Evolutionary conservation across 2,888 invertebrate species (phyloP).

Genomic region (Hydrotaea cyrtoneurina): DNA sequence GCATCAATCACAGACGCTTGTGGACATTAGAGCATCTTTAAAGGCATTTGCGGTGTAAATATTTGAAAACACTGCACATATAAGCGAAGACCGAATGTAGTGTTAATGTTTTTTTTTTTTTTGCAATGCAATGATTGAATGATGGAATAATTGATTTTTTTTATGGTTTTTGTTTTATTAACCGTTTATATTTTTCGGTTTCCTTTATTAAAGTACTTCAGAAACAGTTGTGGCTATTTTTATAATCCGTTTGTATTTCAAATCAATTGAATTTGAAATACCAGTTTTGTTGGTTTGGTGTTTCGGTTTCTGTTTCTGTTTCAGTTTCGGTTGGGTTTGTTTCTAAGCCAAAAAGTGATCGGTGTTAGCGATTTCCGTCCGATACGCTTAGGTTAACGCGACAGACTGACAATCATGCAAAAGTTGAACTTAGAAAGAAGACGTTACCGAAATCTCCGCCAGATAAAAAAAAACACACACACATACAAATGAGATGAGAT

Average conservation of each 20-base stretch:
- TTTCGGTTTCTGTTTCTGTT: slow-evolving; percentile 36
- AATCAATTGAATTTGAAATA: slow-evolving; percentile 20
- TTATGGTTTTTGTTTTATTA: slow-evolving; percentile 11
- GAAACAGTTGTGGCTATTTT: too few species aligned
- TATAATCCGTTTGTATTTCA: neutral
- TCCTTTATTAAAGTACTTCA: slow-evolving; percentile 11
- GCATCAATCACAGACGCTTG: neutral
- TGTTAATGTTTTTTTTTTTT: slow-evolving; percentile 18
- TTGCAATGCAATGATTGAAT: neutral
- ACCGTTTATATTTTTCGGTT: slow-evolving; percentile 35
- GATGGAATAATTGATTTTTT: too few species aligned
- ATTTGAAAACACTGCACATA: slow-evolving; percentile 28
- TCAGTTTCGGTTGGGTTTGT: too few species aligned
- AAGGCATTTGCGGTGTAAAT: neutral
- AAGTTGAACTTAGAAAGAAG: slow-evolving; percentile 77
- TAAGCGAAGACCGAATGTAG: neutral
- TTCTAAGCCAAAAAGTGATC: neutral
- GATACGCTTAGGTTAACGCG: slow-evolving; percentile 77
- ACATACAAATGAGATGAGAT: slow-evolving; percentile 52
- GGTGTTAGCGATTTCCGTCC: slow-evolving; percentile 70
- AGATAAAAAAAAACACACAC: slow-evolving; percentile 47
- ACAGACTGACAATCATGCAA: slow-evolving; percentile 76
- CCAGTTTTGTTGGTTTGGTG: slow-evolving; percentile 33
- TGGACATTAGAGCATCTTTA: neutral
- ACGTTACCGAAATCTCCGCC: slow-evolving; percentile 71